Conservation (phyloP, 2,113 vertebrate species). For the Hyperoodon ampullatus region DNA sequence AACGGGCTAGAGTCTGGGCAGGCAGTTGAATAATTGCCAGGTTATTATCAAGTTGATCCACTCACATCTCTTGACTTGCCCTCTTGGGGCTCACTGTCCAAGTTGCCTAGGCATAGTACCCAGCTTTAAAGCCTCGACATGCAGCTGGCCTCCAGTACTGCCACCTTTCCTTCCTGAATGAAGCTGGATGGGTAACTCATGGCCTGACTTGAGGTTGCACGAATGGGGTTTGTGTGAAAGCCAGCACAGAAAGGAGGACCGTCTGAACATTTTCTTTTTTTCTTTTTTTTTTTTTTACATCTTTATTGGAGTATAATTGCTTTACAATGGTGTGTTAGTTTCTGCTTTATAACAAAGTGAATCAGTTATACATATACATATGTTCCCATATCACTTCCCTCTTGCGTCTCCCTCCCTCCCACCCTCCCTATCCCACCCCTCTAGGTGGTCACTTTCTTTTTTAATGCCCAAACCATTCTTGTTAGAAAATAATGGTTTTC, state of each 20-base stretch:
- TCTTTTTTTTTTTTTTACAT: too few relatives aligned
- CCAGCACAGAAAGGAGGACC: not conserved
- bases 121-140: not conserved
- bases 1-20: not conserved
- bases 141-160: not conserved
- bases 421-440: too few relatives aligned
- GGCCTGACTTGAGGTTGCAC: not conserved
- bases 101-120: not conserved
- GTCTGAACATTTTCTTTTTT: not conserved
- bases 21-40: not conserved
- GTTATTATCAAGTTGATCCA: conserved; percentile 13
- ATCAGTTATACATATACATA: too few relatives aligned
- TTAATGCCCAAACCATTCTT: not conserved
- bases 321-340: too few relatives aligned
- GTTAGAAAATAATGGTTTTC: not conserved
- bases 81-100: not conserved
- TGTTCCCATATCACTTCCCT: too few relatives aligned
- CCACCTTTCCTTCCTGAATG: not conserved
- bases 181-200: not conserved
- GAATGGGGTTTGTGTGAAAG: not conserved
- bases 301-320: too few relatives aligned
- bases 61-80: not conserved
- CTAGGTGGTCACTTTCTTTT: not conserved
- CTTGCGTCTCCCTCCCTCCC: too few relatives aligned
- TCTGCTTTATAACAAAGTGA: too few relatives aligned